Conservation (phyloP, 1,140 invertebrate species). For the Lutraria rhynchaena region DNA sequence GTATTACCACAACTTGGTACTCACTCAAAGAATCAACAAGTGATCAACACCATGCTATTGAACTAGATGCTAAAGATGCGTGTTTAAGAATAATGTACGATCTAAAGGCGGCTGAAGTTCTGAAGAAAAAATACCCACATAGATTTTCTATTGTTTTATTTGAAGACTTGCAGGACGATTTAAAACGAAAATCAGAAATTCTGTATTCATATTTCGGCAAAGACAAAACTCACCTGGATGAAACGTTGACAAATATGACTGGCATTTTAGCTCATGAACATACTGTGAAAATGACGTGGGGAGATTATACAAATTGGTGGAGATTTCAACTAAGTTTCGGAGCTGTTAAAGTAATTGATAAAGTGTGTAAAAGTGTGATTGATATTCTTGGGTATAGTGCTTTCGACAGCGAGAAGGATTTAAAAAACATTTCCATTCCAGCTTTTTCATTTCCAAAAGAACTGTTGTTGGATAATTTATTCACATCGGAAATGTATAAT, state of each 20-base stretch:
- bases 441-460: conserved; percentile 16
- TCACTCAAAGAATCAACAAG: not conserved
- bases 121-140: not conserved
- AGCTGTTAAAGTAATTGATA: conserved; percentile 36
- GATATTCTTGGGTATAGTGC: conserved; percentile 1
- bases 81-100: conserved; percentile 31
- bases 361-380: conserved; percentile 19
- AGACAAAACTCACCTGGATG: not conserved
- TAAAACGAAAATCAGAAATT: conserved; percentile 5
- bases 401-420: not conserved
- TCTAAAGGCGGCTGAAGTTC: not conserved
- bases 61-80: conserved; percentile 20
- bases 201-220: conserved; percentile 34
- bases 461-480: conserved; percentile 10
- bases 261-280: conserved; percentile 23
- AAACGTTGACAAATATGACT: conserved; percentile 10
- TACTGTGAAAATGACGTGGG: not conserved
- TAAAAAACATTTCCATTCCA: not conserved
- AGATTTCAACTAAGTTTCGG: not conserved
- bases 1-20: conserved; percentile 30
- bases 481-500: not conserved
- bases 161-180: conserved; percentile 31
- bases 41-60: conserved; percentile 17
- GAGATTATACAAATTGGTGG: conserved; percentile 28
- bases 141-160: conserved; percentile 29